A percentile compares a stretch with the other conserved stretches of the same genome.
phyloP scores from a whole-genome alignment of 2,113 vertebrate genomes.

The Capra hircus region DNA sequence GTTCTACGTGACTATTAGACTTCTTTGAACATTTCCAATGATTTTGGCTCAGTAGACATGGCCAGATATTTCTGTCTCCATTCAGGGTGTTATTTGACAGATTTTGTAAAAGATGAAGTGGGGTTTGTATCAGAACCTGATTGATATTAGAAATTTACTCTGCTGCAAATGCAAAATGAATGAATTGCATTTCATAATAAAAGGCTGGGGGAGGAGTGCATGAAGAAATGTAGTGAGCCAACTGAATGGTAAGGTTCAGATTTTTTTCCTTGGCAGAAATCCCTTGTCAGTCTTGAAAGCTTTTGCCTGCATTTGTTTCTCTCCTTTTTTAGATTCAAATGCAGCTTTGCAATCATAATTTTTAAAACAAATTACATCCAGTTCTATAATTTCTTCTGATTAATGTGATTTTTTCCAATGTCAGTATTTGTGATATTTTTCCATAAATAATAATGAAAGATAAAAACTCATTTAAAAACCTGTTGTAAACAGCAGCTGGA shows the following conservation, averaged over 20 bases:
- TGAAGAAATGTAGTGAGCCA: neutral
- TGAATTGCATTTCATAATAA: neutral
- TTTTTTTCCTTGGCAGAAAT: neutral
- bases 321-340: neutral
- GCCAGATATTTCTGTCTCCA: neutral
- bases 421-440: neutral
- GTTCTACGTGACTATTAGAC: neutral
- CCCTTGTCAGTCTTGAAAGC: neutral
- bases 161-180: neutral
- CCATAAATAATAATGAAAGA: neutral
- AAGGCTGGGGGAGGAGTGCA: neutral
- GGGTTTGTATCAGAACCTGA: neutral
- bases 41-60: neutral
- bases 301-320: slow-evolving; percentile 13
- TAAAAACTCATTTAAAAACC: neutral
- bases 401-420: neutral
- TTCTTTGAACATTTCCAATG: neutral
- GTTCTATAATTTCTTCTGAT: neutral
- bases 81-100: neutral
- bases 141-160: neutral
- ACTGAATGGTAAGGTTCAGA: neutral
- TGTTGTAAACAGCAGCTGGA: neutral
- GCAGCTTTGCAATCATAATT: neutral
- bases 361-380: neutral
- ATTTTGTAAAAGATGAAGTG: neutral